Percentiles rank a stretch among this genome's conserved stretches.
phyloP scores from a whole-genome alignment of 1,140 invertebrate genomes.

The Drosophila parabipectinata region DNA sequence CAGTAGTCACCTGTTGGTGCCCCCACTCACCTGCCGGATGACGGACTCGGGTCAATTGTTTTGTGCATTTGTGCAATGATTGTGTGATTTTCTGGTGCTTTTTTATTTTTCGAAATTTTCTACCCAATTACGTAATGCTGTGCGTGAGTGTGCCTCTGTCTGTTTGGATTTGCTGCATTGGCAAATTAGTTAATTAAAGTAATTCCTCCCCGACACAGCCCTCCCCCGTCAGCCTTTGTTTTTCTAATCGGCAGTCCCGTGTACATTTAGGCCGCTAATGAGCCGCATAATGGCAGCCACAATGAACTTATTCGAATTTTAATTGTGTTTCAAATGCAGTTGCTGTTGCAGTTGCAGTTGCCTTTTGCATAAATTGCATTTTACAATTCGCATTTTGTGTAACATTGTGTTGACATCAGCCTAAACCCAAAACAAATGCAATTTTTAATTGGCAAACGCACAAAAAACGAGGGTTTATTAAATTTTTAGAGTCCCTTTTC shows the following conservation, averaged over 20 bases:
- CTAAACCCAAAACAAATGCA: conserved; percentile 65
- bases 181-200: conserved; percentile 78
- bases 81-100: conserved; percentile 11
- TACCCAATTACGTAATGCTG: conserved; percentile 44
- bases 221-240: conserved; percentile 21
- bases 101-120: conserved; percentile 5
- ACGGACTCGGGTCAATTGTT: neutral
- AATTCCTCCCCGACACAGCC: conserved; percentile 21
- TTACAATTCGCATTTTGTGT: conserved; percentile 19
- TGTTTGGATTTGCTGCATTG: conserved; percentile 56
- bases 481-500: neutral
- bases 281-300: conserved; percentile 66
- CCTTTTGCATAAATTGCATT: conserved; percentile 40
- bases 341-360: conserved; percentile 19
- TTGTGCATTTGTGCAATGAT: conserved; percentile 10
- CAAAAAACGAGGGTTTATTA: conserved; percentile 28
- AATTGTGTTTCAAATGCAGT: conserved; percentile 49
- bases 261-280: conserved; percentile 60
- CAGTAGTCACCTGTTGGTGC: conserved; percentile 39
- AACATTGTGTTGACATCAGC: conserved; percentile 55
- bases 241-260: conserved; percentile 58
- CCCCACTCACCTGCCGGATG: conserved; percentile 23
- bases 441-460: conserved; percentile 70
- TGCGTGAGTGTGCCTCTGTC: conserved; percentile 35
- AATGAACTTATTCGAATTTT: conserved; percentile 72